Base-by-base conservation (phyloP, 2,888 invertebrate species). In the Dolichopus griseipennis region DNA sequence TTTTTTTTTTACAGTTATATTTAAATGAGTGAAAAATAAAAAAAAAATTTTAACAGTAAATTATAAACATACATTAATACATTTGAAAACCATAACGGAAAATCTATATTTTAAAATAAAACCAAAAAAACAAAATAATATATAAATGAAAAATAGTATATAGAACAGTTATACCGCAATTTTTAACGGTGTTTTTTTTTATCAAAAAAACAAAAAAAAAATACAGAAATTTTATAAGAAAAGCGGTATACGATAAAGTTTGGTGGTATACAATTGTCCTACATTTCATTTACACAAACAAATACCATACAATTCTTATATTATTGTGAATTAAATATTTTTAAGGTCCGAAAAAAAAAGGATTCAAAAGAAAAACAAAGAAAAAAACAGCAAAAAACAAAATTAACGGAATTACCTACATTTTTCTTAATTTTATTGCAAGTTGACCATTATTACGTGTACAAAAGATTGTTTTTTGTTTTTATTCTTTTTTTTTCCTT, bases 391-490 rank as follows among this genome's bases (percentile, higher is more conserved):
- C 52, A 18, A 6, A 52, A n/a, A 12, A 52, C 1, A 52, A 18
- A 52, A 7, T 10, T 12, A 18, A 52, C 9, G 15, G 15, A 18
- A 52, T 12, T 52, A 52, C 18, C 52, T 18, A 52, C 52, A 52
- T 52, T 52, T 52, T 52, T 52, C 18, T 9, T 52, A 52, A 52
- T 52, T 52, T 52, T 52, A 52, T 52, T 52, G 52, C 52, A 52
- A 52, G 52, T n/a, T 52, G 52, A 52, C 52, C 52, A 7, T 52
- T 52, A 52, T 52, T 18, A 52, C 52, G 52, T 52, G 52, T 52
- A 18, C n/a, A 52, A 52, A 52, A 52, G 52, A 15, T n/a, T 52
- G 9, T 52, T 52, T 6, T n/a, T 52, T 52, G 9, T 18, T 52
- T 1, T 52, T 18, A 3, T 12, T 12, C 1, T 52, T 52, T 52